These are phyloP conservation scores for Euphonia xanthogaster DNA, from an alignment of 2,797 vertebrate genomes.

Conservation along the genomic window DNA sequence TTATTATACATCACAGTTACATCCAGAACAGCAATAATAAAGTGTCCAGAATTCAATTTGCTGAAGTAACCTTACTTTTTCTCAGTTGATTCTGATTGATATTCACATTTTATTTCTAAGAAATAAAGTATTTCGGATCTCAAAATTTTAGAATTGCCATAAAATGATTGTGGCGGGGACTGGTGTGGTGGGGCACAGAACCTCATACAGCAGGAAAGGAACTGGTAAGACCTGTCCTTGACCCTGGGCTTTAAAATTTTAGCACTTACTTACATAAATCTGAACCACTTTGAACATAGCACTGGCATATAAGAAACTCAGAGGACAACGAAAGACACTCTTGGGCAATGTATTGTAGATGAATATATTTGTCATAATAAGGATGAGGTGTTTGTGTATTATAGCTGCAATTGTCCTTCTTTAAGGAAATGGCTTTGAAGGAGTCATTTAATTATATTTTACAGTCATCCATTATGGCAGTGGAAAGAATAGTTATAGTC, in stretches of 20 bases:
- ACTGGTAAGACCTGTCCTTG: not conserved
- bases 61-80: not conserved
- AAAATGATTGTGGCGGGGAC: accelerated
- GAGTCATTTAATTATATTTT: conserved; percentile 5
- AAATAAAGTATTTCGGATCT: not conserved
- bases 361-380: not conserved
- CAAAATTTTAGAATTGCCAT: not conserved
- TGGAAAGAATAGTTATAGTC: not conserved
- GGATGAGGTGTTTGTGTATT: not conserved
- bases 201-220: not conserved
- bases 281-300: not conserved
- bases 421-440: not conserved
- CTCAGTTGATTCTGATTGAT: not conserved
- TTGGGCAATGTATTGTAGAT: not conserved
- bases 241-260: not conserved
- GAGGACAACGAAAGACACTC: not conserved
- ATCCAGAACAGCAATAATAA: not conserved
- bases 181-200: not conserved
- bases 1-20: not conserved
- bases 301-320: not conserved
- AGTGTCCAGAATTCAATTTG: not conserved
- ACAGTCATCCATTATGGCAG: not conserved
- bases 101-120: not conserved
- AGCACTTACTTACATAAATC: not conserved
- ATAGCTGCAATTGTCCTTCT: not conserved